phyloP scores from a whole-genome alignment of 2,888 invertebrate genomes.

The Dryadula phaetusa region DNA sequence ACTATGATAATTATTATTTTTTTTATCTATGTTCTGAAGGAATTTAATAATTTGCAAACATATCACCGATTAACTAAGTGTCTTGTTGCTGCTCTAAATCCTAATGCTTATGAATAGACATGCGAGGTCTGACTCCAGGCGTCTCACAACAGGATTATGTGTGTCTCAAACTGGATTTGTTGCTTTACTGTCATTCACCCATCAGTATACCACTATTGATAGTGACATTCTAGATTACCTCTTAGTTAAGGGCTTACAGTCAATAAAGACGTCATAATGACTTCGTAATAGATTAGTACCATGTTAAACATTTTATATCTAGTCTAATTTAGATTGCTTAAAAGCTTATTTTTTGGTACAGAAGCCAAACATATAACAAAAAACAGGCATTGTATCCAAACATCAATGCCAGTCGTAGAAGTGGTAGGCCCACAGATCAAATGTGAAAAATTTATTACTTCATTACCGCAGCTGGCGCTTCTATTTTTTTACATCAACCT shows the following conservation, averaged over 20 bases:
- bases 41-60: neutral
- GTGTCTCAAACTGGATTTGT: slow-evolving; percentile 13
- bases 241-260: neutral
- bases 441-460: too few species aligned
- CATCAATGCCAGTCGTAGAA: too few species aligned
- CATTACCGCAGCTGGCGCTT: too few species aligned
- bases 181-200: slow-evolving; percentile 12
- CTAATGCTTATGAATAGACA: slow-evolving; percentile 15
- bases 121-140: slow-evolving; percentile 8
- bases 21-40: too few species aligned
- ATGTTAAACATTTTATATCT: too few species aligned
- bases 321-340: too few species aligned
- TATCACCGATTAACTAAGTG: slow-evolving; percentile 1
- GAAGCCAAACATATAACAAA: too few species aligned
- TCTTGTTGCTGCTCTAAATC: slow-evolving; percentile 6
- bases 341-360: too few species aligned
- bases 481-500: too few species aligned
- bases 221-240: neutral
- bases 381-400: too few species aligned
- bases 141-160: slow-evolving; percentile 24
- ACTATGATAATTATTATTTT: too few species aligned
- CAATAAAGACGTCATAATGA: neutral
- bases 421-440: too few species aligned
- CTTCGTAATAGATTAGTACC: neutral
- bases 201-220: slow-evolving; percentile 8